These are phyloP conservation scores for Cerastis rubricosa DNA, from an alignment of 2,888 invertebrate genomes.

Conservation along the genomic window DNA sequence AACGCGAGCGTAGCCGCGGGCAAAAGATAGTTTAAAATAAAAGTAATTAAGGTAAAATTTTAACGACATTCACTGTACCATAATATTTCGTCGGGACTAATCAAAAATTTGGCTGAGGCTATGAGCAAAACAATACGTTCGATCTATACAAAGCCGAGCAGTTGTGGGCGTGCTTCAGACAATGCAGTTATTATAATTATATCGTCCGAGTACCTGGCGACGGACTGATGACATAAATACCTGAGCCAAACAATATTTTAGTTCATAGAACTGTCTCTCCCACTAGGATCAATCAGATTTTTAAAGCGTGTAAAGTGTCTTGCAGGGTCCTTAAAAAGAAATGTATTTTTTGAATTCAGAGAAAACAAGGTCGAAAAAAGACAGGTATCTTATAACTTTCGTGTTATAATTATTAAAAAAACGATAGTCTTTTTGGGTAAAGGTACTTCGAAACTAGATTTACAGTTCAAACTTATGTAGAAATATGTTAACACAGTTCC, in stretches of 20 bases:
- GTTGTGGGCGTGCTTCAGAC: constrained; percentile 1
- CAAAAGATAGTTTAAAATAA: neutral
- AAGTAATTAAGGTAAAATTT: neutral
- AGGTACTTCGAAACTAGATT: constrained; percentile 13
- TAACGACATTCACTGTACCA: neutral
- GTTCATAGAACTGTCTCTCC: constrained; percentile 4
- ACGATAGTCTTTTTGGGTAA: neutral
- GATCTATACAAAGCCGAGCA: neutral
- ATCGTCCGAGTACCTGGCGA: neutral
- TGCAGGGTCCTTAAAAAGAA: neutral
- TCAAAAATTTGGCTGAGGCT: neutral
- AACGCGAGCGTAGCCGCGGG: neutral
- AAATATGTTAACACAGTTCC: neutral
- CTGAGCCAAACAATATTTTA: constrained; percentile 6
- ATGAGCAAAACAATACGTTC: neutral
- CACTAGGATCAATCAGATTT: neutral
- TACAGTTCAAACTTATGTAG: neutral
- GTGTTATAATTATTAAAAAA: constrained; percentile 18
- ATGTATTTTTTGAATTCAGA: no score
- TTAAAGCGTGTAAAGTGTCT: neutral
- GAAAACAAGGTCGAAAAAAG: neutral
- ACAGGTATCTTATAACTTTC: neutral
- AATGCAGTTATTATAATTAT: constrained; percentile 16
- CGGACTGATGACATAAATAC: constrained; percentile 17
- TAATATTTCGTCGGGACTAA: neutral